These are phyloP conservation scores for Chaetura pelagica DNA, from an alignment of 2,113 vertebrate genomes.

Conservation along the genomic window DNA sequence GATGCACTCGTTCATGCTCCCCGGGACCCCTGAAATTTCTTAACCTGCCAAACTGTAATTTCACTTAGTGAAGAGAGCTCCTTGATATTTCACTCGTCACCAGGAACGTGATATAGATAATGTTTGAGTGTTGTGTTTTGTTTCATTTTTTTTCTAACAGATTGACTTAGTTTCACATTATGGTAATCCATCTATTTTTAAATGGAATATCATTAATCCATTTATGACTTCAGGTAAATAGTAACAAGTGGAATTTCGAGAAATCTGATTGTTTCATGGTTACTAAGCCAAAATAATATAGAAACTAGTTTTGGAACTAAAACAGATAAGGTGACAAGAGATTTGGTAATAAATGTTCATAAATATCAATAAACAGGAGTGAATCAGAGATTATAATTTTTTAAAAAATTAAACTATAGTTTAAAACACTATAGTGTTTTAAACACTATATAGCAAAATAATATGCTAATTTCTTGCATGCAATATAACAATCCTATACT, in stretches of 20 bases:
- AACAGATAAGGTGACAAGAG: neutral
- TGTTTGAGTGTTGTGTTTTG: neutral
- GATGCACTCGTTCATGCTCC: neutral
- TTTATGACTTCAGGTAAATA: neutral
- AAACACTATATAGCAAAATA: neutral
- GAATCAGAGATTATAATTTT: neutral
- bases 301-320: neutral
- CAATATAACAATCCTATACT: neutral
- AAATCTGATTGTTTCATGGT: neutral
- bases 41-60: neutral
- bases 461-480: neutral
- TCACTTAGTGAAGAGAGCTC: neutral
- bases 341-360: neutral
- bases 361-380: neutral
- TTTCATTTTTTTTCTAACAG: neutral
- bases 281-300: neutral
- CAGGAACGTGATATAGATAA: neutral
- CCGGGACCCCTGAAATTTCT: neutral
- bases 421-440: too few species aligned
- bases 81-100: neutral
- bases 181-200: neutral
- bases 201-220: neutral
- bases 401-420: too few species aligned
- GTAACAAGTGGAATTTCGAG: neutral
- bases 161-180: neutral